Evolutionary conservation across 2,888 invertebrate genomes (phyloP).

Genomic region (Drosophila anomalata): DNA sequence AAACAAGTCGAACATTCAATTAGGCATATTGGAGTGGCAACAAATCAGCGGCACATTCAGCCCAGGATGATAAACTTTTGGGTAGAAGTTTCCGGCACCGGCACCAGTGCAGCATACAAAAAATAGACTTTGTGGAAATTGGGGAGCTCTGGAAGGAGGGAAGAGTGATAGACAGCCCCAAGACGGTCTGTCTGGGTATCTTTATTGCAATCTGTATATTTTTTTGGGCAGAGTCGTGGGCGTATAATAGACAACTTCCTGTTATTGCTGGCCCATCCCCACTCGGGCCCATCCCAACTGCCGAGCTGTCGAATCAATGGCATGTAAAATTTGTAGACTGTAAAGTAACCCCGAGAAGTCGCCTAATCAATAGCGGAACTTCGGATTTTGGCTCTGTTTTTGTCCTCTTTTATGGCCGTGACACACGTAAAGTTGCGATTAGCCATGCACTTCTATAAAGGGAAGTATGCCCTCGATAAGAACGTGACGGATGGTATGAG

Average conservation of each 20-base stretch:
- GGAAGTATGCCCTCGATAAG: constrained; percentile 29
- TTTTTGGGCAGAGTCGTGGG: constrained; percentile 25
- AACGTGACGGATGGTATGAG: constrained; percentile 20
- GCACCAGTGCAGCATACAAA: constrained; percentile 21
- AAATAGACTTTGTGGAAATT: constrained; percentile 13
- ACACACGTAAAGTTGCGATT: constrained; percentile 43
- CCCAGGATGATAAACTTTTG: constrained; percentile 32
- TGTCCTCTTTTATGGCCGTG: constrained; percentile 33
- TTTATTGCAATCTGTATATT: constrained; percentile 32
- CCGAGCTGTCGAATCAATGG: constrained; percentile 48
- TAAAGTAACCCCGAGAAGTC: constrained; percentile 31
- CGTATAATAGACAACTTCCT: constrained; percentile 65
- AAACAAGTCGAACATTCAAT: constrained; percentile 51
- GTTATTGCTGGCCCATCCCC: constrained; percentile 45
- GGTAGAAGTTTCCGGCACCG: constrained; percentile 29
- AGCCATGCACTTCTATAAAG: constrained; percentile 31
- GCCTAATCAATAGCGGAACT: constrained; percentile 28
- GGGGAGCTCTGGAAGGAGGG: neutral
- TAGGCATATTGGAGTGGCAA: constrained; percentile 43
- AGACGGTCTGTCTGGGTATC: constrained; percentile 34
- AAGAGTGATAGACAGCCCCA: constrained; percentile 31
- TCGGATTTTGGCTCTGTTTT: constrained; percentile 3
- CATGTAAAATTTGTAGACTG: constrained; percentile 67
- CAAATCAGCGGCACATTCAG: constrained; percentile 47
- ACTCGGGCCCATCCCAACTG: constrained; percentile 8